Base-by-base conservation (phyloP, 2,888 invertebrate species). In the Chironomus riparius region DNA sequence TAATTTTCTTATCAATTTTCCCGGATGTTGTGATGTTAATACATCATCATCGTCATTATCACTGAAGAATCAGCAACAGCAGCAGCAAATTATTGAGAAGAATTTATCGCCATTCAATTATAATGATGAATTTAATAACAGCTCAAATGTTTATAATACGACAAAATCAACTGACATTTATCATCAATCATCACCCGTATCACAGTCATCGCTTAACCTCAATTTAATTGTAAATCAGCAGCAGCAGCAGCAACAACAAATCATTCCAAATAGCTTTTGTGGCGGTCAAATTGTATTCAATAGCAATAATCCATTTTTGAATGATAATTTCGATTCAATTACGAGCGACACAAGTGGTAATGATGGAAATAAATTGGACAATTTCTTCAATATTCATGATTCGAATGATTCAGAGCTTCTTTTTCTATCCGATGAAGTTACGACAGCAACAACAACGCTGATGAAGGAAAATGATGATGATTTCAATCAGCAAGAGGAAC, bases 231-330 rank as follows among this genome's bases (percentile, higher is more conserved):
- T 38, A 1, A 76, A 76, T 69, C 76, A 76, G 69, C 21, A 65
- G 13, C 65, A 62, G 21, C 21, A 62, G 7, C 62, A 47, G 18
- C 48, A 48, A 47, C 18, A 12, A 68, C 22, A 15, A 24, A 2
- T 38, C 38, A 38, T 38, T 10, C 10, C 38, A 38, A 38, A 38
- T 38, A 38, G 38, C 38, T 10, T 38, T 38, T 38, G 38, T n/a
- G 61, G 69, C 15, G 15, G 6, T 18, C 21, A 68, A 48, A 50
- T 50, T 15, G 50, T 50, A 21, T 76, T 76, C 47, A 68, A 21
- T 18, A 76, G 76, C 69, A 76, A 76, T 56, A 76, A 76, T 76
- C 76, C 76, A n/a, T 76, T 76, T 56, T 38, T 76, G 13, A 76
- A 69, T 50, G 76, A 76, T n/a, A 69, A 22, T 18, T 76, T 76